These are phyloP conservation scores for Merluccius polli DNA, from an alignment of 2,797 vertebrate genomes.

Conservation along the genomic window DNA sequence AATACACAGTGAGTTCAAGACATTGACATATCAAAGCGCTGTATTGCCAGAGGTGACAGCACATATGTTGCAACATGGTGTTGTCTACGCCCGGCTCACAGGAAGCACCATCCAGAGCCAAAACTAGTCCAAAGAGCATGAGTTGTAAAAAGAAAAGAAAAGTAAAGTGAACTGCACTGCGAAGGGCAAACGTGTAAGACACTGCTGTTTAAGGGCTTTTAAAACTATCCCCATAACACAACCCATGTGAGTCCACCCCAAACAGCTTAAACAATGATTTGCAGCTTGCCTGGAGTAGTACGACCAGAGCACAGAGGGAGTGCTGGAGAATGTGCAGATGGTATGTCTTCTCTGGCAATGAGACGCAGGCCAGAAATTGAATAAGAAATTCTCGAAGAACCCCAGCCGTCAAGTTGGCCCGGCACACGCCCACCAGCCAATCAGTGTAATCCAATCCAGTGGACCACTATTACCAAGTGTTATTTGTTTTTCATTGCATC, in stretches of 20 bases:
- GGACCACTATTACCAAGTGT: constrained; percentile 41
- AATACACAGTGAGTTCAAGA: not conserved
- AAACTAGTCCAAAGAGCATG: constrained; percentile 14
- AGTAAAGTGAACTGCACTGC: constrained; percentile 3
- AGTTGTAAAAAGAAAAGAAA: not conserved
- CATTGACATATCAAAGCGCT: not conserved
- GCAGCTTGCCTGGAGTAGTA: constrained; percentile 38
- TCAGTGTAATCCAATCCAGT: constrained; percentile 42
- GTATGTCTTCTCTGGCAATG: constrained; percentile 45
- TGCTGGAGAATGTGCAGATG: constrained; percentile 52
- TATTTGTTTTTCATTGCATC: constrained; percentile 54
- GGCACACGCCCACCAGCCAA: constrained; percentile 34
- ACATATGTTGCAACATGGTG: not conserved
- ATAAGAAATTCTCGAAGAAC: constrained; percentile 34
- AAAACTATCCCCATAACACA: constrained; percentile 30
- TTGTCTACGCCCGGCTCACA: not conserved
- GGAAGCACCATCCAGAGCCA: constrained; percentile 4
- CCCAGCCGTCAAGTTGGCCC: constrained; percentile 30
- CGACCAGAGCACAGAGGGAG: constrained; percentile 39
- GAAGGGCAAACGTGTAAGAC: constrained; percentile 16
- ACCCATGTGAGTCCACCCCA: constrained; percentile 27
- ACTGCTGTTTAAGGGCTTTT: constrained; percentile 35
- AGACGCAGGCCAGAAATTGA: constrained; percentile 40
- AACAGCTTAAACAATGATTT: constrained; percentile 41
- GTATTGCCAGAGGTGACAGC: not conserved